A percentile compares a stretch with the other conserved stretches of the same genome.
Evolutionary conservation across 2,888 invertebrate species (phyloP).

Genomic region (Drosophila cognata): DNA sequence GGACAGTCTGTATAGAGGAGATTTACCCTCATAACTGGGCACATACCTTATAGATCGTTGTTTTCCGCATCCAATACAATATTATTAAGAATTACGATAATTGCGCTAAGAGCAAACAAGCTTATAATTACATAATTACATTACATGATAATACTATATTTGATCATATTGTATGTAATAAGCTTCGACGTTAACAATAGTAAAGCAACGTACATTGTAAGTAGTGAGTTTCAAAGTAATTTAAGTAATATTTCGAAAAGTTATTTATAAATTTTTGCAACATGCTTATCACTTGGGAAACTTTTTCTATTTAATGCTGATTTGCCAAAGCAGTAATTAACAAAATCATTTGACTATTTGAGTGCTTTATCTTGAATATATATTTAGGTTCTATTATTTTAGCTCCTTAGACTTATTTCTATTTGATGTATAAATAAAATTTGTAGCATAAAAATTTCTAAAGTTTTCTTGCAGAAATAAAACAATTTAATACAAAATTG

Average conservation of each 20-base stretch:
- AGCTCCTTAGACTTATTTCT: neutral
- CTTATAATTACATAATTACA: neutral
- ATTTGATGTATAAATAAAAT: neutral
- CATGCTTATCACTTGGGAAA: neutral
- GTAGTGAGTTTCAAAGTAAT: neutral
- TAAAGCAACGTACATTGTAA: neutral
- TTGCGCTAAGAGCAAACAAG: neutral
- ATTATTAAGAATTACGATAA: neutral
- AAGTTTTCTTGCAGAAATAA: too few species aligned
- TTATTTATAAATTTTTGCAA: neutral
- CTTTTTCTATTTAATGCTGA: neutral
- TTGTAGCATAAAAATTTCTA: neutral
- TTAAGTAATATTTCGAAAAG: neutral
- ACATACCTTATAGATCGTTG: neutral
- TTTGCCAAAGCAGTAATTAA: neutral
- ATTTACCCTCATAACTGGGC: neutral
- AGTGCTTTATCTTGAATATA: neutral
- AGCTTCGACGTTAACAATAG: neutral
- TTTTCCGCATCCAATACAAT: neutral
- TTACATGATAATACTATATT: neutral
- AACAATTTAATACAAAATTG: neutral
- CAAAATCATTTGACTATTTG: neutral
- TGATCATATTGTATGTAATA: neutral
- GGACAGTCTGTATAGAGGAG: neutral
- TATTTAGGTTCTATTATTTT: neutral